A percentile compares a stretch with the other conserved stretches of the same genome.
These are phyloP conservation scores for Megaleporinus macrocephalus DNA, from an alignment of 2,113 vertebrate genomes.

Conservation along the genomic window DNA sequence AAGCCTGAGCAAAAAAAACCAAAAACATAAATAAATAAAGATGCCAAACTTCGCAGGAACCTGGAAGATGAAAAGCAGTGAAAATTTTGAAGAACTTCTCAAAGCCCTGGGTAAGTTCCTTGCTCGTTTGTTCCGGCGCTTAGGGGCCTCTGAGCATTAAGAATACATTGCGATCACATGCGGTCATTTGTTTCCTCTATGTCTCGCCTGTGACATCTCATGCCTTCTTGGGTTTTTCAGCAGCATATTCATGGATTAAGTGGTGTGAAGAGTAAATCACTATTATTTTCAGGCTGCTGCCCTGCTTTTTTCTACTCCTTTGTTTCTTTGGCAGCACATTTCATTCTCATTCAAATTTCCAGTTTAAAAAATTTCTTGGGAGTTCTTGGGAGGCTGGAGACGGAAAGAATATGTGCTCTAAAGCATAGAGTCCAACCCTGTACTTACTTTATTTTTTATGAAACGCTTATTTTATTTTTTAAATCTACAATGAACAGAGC, in stretches of 20 bases:
- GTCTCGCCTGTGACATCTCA: slow-evolving; percentile 7
- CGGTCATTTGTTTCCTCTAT: slow-evolving; percentile 25
- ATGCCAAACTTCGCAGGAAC: slow-evolving; percentile 90
- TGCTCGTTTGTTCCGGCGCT: neutral
- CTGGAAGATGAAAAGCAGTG: slow-evolving; percentile 92
- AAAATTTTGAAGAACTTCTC: slow-evolving; percentile 91
- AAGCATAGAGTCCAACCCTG: neutral
- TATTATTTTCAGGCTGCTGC: slow-evolving; percentile 53
- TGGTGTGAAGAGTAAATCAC: slow-evolving; percentile 62
- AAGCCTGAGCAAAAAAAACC: neutral
- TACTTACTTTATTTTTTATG: no score
- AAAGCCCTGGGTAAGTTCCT: slow-evolving; percentile 86
- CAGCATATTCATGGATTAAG: slow-evolving; percentile 55
- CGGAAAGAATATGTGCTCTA: neutral
- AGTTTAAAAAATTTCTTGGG: neutral
- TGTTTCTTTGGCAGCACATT: slow-evolving; percentile 53
- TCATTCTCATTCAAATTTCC: slow-evolving; percentile 52
- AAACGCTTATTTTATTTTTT: no score
- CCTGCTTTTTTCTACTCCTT: slow-evolving; percentile 42
- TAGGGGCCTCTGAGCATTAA: neutral
- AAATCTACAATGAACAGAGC: no score
- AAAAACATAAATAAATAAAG: no score
- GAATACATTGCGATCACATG: slow-evolving; percentile 8
- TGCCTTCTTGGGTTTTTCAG: slow-evolving; percentile 43
- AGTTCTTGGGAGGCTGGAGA: neutral